Evolutionary conservation across 2,888 invertebrate species (phyloP), one percentile per base, ranked within the genome.

Genomic region (Galerucella nymphaeae): DNA sequence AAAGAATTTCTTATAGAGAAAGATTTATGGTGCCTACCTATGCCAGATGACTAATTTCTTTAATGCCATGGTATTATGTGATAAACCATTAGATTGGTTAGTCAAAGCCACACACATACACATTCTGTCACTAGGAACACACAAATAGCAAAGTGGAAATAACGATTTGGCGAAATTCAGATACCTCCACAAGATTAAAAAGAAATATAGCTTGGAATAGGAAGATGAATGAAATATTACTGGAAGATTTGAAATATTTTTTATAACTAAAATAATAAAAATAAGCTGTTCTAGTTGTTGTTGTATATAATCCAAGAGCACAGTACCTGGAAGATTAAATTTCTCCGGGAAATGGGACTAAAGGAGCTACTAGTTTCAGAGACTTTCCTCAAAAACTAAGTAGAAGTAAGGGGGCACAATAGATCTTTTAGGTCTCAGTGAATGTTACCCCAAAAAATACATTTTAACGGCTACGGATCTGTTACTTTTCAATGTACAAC

Each of bases 1-100:
- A 30, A 30, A 38, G 30, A 38, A 59, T 59, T 30, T 38, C 38
- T 59, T 41, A 30, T 30, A 48, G 50, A 16, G 16, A 38, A 41
- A 66, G 66, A 66, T 66, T 58, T 66, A 58, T 66, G 58, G 42
- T 30, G 5, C 9, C 23, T 58, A 66, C 45, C 58, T 58, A 20
- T 66, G 58, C 66, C 66, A 66, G 66, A 66, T 66, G 66, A 66
- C 66, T 66, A 66, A 66, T 66, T 66, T 45, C 23, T 23, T 57
- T 58, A 45, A 66, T 66, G 16, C 18, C 30, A 57, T 58, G 42
- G 10, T 16, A 66, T 66, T 66, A 66, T 16, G 23, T 66, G 66
- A 66, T 66, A 58, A 66, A 66, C 66, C 16, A 42, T 41, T 13
- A 62, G 42, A 62, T 62, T 42, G 61, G 61, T 16, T 18, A 16